Evolutionary conservation across 2,888 invertebrate genomes (phyloP).

Genomic region (Agapostemon virescens): DNA sequence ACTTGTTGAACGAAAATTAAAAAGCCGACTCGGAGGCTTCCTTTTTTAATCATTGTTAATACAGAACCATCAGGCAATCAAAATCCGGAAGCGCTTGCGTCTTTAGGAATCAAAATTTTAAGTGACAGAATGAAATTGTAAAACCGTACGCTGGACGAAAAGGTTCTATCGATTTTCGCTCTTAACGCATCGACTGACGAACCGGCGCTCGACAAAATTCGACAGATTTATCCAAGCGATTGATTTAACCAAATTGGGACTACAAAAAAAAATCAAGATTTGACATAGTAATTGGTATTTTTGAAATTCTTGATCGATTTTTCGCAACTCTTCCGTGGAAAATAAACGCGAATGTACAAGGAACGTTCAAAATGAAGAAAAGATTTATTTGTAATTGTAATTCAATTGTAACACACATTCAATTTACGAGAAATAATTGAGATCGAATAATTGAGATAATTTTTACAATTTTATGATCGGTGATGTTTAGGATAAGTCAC

Average conservation of each 20-base stretch:
- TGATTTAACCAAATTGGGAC: not conserved
- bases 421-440: no score
- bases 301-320: not conserved
- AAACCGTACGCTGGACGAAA: not conserved
- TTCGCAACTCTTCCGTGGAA: no score
- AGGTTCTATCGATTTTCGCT: not conserved
- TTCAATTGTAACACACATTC: no score
- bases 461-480: no score
- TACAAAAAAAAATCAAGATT: not conserved
- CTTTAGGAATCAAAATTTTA: not conserved
- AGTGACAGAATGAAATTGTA: not conserved
- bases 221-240: not conserved
- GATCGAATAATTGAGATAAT: no score
- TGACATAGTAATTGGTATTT: not conserved
- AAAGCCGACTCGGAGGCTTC: not conserved
- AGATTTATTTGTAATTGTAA: no score
- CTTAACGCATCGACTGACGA: not conserved
- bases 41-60: not conserved
- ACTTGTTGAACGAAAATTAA: not conserved
- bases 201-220: not conserved
- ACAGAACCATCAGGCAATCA: not conserved
- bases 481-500: no score
- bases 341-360: no score
- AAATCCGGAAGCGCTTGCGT: not conserved
- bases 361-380: no score